A percentile compares a stretch with the other conserved stretches of the same genome.
Evolutionary conservation across 2,113 vertebrate species (phyloP).

Genomic region (Mirza zaza): DNA sequence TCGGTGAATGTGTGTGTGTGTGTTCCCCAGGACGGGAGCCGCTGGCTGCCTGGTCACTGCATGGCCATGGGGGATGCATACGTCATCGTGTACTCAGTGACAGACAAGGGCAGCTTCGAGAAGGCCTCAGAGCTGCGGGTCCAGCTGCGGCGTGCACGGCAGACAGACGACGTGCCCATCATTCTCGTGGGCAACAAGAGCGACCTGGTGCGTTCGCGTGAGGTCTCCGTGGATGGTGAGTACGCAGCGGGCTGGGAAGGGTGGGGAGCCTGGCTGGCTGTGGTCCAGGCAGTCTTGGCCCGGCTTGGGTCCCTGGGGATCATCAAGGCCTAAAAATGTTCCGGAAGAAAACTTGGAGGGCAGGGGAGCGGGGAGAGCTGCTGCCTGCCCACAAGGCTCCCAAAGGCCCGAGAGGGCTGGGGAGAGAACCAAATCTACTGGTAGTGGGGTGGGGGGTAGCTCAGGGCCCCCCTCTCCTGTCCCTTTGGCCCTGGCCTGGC

Average conservation of each 20-base stretch:
- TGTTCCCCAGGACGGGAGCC: constrained; percentile 90
- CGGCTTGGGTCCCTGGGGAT: constrained; percentile 24
- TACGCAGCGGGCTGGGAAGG: not conserved
- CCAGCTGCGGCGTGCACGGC: constrained; percentile 94
- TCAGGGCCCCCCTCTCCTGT: not conserved
- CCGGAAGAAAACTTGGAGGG: constrained; percentile 27
- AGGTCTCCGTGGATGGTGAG: constrained; percentile 98
- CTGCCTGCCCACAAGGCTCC: not conserved
- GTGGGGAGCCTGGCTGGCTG: not conserved
- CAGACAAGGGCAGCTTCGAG: constrained; percentile 98
- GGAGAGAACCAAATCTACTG: not conserved
- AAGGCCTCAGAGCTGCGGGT: constrained; percentile 97
- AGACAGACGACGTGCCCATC: constrained; percentile 97
- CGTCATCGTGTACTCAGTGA: constrained; percentile 98
- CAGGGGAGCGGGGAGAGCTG: not conserved
- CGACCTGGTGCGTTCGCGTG: constrained; percentile 96
- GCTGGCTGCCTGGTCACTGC: constrained; percentile 96
- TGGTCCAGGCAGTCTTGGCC: constrained; percentile 49
- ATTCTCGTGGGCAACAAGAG: constrained; percentile 99
- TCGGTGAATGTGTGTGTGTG: not conserved
- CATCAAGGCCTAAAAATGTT: constrained; percentile 60
- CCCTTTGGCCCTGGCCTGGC: not conserved
- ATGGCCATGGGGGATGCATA: constrained; percentile 99
- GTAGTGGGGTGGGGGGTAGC: not conserved
- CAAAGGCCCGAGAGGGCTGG: not conserved